Base-by-base conservation (phyloP, 1,140 invertebrate genomes). In the Laupala kohalensis region DNA sequence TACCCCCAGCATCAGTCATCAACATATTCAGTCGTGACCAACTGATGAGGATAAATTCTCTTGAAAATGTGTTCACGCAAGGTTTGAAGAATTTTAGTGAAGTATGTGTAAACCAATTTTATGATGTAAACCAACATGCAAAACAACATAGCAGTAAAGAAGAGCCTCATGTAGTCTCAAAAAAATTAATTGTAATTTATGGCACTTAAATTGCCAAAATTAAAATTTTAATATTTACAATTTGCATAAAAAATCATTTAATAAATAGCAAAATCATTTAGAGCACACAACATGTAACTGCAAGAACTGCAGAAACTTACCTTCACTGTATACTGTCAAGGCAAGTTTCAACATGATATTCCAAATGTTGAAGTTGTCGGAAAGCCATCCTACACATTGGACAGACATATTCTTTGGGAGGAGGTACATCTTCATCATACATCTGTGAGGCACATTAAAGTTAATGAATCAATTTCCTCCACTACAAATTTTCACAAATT, bases 401-500 rank as follows among this genome's bases (percentile, higher is more conserved):
- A 24, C 70, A 71, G n/a, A 23, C 62, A 26, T 66, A 71, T n/a
- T 26, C 30, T 28, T 65, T 64, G 24, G 70, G 70, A 19, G 70
- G 70, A 25, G 70, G 70, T 15, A 71, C 26, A 3, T 71, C 70
- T 62, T 71, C 70, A 13, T 71, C 70, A 66, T 66, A 71, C 0
- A 27, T 25, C 70, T 71, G 70, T 63, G 29, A 64, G 13, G 29
- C n/a, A 68, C 67, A 68, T n/a, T n/a, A n/a, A n/a, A n/a, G n/a
- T n/a, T n/a, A n/a, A n/a, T n/a, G n/a, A n/a, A n/a, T n/a, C n/a
- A n/a, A n/a, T n/a, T n/a, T n/a, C n/a, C n/a, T n/a, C n/a, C n/a
- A n/a, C n/a, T n/a, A n/a, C n/a, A n/a, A n/a, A n/a, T n/a, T n/a
- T n/a, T n/a, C n/a, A n/a, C n/a, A n/a, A n/a, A n/a, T n/a, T n/a